phyloP scores from a whole-genome alignment of 2,113 vertebrate genomes.

The Neolamprologus tretocephalus region DNA sequence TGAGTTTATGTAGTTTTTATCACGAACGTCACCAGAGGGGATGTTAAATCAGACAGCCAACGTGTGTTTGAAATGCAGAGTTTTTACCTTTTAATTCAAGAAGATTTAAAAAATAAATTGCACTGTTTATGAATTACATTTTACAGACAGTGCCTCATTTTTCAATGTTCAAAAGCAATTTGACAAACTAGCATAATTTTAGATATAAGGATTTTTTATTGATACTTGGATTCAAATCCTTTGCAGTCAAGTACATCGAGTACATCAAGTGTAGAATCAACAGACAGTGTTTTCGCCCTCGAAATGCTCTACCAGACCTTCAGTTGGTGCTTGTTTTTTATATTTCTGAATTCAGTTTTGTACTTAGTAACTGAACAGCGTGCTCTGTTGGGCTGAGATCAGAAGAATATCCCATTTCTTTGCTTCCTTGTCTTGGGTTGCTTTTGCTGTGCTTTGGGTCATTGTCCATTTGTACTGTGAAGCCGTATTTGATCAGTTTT shows the following conservation, averaged over 20 bases:
- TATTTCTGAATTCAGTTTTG: not conserved
- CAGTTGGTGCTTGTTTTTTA: not conserved
- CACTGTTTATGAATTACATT: not conserved
- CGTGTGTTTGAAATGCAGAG: not conserved
- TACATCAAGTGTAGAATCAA: not conserved
- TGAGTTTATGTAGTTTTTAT: not conserved
- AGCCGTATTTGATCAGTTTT: not conserved
- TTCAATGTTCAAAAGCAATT: not conserved
- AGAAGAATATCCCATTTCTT: not conserved
- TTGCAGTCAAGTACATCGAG: not conserved
- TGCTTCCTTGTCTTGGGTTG: not conserved
- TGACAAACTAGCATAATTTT: not conserved
- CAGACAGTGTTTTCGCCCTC: not conserved
- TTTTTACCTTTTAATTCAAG: not conserved
- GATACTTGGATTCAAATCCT: not conserved
- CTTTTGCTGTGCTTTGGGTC: not conserved
- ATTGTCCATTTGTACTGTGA: not conserved
- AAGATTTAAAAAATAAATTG: not conserved
- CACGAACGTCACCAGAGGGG: not conserved
- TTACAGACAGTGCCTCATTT: not conserved
- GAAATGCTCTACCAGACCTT: not conserved
- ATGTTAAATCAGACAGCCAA: not conserved
- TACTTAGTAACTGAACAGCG: not conserved
- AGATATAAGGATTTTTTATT: not conserved
- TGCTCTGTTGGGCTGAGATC: not conserved